Percentiles rank a stretch among this genome's conserved stretches.
Evolutionary conservation across 2,113 vertebrate genomes (phyloP).

Genomic region (Leptodactylus fuscus): DNA sequence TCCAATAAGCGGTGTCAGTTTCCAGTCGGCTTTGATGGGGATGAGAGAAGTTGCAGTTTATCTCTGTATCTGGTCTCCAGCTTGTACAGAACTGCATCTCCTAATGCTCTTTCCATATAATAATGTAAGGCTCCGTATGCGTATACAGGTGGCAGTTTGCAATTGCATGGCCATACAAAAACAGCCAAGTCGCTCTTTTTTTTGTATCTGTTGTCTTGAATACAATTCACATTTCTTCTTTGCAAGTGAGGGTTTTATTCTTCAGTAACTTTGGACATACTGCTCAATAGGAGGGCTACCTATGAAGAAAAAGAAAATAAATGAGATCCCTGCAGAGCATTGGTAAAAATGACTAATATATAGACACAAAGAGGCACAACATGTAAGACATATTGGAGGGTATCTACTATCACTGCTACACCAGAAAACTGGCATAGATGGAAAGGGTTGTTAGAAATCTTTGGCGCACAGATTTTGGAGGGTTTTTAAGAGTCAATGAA

Average conservation of each 20-base stretch:
- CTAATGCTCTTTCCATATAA: neutral
- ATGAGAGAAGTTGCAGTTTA: neutral
- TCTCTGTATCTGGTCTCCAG: slow-evolving; percentile 20
- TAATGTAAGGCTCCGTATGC: neutral
- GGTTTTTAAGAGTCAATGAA: too few relatives aligned
- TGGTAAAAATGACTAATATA: neutral
- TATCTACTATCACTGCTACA: too few relatives aligned
- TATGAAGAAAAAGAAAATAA: neutral
- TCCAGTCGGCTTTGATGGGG: neutral
- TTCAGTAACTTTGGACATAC: neutral
- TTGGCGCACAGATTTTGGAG: too few relatives aligned
- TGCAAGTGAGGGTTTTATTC: neutral
- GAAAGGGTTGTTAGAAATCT: too few relatives aligned
- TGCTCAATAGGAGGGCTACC: neutral
- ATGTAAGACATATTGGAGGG: too few relatives aligned
- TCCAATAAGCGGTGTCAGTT: neutral
- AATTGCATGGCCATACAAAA: slow-evolving; percentile 6
- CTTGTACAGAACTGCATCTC: neutral
- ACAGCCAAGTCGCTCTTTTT: neutral
- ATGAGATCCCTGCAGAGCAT: neutral
- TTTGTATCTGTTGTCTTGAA: neutral
- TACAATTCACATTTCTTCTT: neutral
- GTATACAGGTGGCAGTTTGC: neutral
- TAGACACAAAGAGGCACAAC: too few relatives aligned
- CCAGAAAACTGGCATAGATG: too few relatives aligned